Evolutionary conservation across 2,797 vertebrate genomes (phyloP).

Genomic region (Schizopygopsis malacanthus): DNA sequence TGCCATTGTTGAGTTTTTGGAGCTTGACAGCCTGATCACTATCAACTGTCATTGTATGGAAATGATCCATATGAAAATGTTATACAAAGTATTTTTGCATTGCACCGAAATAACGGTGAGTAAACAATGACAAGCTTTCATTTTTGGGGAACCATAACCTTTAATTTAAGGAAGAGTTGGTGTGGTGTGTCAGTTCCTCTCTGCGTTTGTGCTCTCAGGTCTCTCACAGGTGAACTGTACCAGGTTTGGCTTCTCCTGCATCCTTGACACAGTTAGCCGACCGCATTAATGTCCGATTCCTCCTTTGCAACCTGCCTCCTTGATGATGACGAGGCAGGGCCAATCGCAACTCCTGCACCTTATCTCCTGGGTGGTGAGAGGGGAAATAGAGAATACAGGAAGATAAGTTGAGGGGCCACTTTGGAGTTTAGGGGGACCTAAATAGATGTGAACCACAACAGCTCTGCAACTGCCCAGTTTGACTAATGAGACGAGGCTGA

Average conservation of each 20-base stretch:
- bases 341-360: conserved; percentile 57
- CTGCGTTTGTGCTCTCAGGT: conserved; percentile 9
- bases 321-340: conserved; percentile 60
- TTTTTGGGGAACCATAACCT: background rate
- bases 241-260: conserved; percentile 44
- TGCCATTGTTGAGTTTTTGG: background rate
- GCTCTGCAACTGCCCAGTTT: conserved; percentile 63
- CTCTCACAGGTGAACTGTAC: conserved; percentile 46
- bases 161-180: background rate
- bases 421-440: conserved; percentile 62
- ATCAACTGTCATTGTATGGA: background rate
- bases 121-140: background rate
- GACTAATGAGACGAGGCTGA: conserved; percentile 73
- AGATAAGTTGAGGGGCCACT: conserved; percentile 34
- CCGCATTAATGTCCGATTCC: conserved; percentile 5
- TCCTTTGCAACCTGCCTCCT: conserved; percentile 63
- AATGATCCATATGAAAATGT: background rate
- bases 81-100: background rate
- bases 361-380: conserved; percentile 58
- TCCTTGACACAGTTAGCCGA: conserved; percentile 76
- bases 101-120: background rate
- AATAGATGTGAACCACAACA: conserved; percentile 72
- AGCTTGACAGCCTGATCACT: background rate
- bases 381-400: conserved; percentile 51
- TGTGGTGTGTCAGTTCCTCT: conserved; percentile 28